phyloP scores from a whole-genome alignment of 2,888 invertebrate genomes.

The Scaptomyza caliginosa region DNA sequence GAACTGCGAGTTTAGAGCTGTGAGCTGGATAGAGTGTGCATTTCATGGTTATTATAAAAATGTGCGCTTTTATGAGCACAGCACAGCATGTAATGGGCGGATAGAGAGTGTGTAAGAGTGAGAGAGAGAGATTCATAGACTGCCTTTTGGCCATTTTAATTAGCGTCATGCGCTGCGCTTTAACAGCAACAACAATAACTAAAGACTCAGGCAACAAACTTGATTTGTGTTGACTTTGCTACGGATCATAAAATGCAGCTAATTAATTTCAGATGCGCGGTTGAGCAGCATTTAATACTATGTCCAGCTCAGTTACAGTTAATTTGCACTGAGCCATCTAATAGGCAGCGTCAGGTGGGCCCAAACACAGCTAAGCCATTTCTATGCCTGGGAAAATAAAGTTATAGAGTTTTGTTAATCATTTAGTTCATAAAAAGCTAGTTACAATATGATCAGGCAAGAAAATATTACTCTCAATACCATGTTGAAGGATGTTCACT shows the following conservation, averaged over 20 bases:
- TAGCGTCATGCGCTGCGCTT: slow-evolving; percentile 38
- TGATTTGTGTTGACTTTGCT: slow-evolving; percentile 53
- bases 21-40: slow-evolving; percentile 45
- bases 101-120: slow-evolving; percentile 6
- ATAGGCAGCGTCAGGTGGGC: slow-evolving; percentile 36
- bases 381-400: too few relatives aligned
- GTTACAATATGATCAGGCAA: too few relatives aligned
- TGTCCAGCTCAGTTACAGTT: slow-evolving; percentile 48
- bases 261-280: slow-evolving; percentile 56
- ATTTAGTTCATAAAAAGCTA: too few relatives aligned
- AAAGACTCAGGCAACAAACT: slow-evolving; percentile 54
- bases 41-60: slow-evolving; percentile 76
- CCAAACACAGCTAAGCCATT: neutral
- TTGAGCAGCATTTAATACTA: slow-evolving; percentile 33
- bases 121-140: neutral
- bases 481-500: neutral
- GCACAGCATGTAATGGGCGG: slow-evolving; percentile 61
- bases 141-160: slow-evolving; percentile 67
- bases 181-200: slow-evolving; percentile 22
- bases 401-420: too few relatives aligned
- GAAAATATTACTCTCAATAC: too few relatives aligned
- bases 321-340: slow-evolving; percentile 37
- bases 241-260: slow-evolving; percentile 48
- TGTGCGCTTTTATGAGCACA: slow-evolving; percentile 70
- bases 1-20: slow-evolving; percentile 2